Conservation (phyloP, 1,140 invertebrate species). For the Arctopsyche grandis region DNA sequence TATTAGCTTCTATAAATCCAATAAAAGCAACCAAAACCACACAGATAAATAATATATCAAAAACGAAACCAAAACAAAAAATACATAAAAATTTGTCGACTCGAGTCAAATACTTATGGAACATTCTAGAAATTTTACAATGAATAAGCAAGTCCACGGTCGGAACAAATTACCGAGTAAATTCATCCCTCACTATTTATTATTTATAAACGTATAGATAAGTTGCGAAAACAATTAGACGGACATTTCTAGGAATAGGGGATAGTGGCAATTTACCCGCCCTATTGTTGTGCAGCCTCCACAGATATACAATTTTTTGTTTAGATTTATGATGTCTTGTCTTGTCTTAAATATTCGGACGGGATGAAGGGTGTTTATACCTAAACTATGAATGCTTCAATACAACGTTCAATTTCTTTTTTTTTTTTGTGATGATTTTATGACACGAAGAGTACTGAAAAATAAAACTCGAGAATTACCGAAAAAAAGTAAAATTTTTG, state of each 20-base stretch:
- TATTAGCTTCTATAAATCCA: too few species aligned
- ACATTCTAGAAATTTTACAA: too few species aligned
- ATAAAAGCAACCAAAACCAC: not conserved
- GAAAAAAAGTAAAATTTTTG: too few species aligned
- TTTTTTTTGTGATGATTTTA: not conserved
- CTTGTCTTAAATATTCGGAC: conserved; percentile 19
- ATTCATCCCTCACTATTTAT: not conserved
- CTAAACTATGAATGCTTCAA: conserved; percentile 10
- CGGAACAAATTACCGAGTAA: not conserved
- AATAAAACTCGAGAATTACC: too few species aligned
- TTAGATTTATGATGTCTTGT: conserved; percentile 26
- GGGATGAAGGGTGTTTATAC: conserved; percentile 16
- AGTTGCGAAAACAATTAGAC: conserved; percentile 23
- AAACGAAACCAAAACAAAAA: not conserved
- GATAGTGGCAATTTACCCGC: conserved; percentile 9
- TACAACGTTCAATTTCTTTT: conserved; percentile 18
- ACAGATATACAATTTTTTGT: conserved; percentile 18
- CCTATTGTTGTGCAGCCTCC: not conserved
- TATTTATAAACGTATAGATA: too few species aligned
- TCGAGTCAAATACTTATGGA: too few species aligned
- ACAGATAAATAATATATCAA: not conserved
- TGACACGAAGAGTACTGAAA: too few species aligned
- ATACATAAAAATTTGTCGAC: too few species aligned
- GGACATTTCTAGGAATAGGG: not conserved
- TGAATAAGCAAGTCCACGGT: too few species aligned